phyloP scores from a whole-genome alignment of 1,140 invertebrate genomes.

The Sinella curviseta region DNA sequence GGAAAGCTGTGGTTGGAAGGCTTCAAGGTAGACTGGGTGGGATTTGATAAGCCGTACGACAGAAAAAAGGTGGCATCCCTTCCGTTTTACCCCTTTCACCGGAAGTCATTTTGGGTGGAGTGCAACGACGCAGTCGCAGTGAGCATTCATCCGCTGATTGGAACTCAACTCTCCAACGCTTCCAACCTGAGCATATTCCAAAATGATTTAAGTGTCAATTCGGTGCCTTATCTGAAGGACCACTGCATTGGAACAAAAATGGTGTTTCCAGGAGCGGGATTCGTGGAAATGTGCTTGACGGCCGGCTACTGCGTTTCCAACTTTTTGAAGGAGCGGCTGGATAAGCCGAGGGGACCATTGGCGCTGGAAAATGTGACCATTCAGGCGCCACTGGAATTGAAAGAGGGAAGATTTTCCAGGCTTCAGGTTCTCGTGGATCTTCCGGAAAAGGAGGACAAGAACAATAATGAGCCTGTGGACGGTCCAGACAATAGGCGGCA shows the following conservation, averaged over 20 bases:
- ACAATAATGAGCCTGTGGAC: neutral
- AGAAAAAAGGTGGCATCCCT: neutral
- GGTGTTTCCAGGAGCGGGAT: neutral
- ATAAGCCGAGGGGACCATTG: neutral
- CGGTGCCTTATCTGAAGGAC: neutral
- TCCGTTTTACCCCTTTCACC: neutral
- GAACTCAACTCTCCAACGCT: neutral
- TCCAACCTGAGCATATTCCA: constrained; percentile 1
- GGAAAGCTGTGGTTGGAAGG: constrained; percentile 5
- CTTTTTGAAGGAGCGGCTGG: neutral
- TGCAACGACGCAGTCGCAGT: no score
- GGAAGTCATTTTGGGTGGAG: constrained; percentile 2
- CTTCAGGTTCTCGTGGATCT: neutral
- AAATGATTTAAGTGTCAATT: neutral
- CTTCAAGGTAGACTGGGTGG: neutral
- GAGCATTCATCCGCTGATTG: neutral
- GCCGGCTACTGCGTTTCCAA: neutral
- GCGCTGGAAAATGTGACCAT: neutral
- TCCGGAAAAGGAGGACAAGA: neutral
- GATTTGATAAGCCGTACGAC: neutral
- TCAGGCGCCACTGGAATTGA: neutral
- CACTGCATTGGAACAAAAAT: neutral
- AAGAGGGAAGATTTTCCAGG: neutral
- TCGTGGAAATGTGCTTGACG: neutral
- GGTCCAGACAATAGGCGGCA: no score